Evolutionary conservation across 2,888 invertebrate species (phyloP), one percentile per base, ranked within the genome.

Genomic region (Timandra comae): DNA sequence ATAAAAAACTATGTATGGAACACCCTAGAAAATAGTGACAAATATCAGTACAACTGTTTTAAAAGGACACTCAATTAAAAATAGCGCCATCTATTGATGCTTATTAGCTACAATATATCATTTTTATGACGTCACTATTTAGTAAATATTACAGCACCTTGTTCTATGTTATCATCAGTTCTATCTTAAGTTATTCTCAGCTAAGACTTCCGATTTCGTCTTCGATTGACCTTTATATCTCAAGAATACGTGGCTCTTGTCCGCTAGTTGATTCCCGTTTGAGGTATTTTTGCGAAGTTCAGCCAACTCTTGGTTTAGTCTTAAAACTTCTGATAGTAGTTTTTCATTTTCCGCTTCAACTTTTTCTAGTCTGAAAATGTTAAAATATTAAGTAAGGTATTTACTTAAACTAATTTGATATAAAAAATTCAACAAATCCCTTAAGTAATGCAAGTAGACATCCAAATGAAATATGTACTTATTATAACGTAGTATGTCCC

Each of bases 201-300:
- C 75, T 84, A 82, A 50, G 78, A 77, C 43, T 76, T 82, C n/a
- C n/a, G n/a, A n/a, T n/a, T n/a, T n/a, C n/a, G n/a, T n/a, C n/a
- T n/a, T n/a, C n/a, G n/a, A n/a, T 49, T 78, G 68, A 1, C 67
- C 67, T 38, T 80, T 80, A 1, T 71, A 60, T 54, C 72, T 63
- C 25, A 70, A 68, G 21, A 72, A 56, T 24, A 79, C 78, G 55
- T 91, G 87, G 35, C 91, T 91, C 56, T 91, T 90, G 48, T 90
- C 89, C 11, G 89, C 88, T 20, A 93, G 68, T 44, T 93, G 89
- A 35, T 89, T 88, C 47, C 79, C 55, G 57, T 95, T 87, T 24
- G 91, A 86, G 27, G 88, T 79, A 66, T 96, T 94, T 48, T 91
- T 89, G 60, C 93, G 91, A 26, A 95, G 77, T 49, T 91, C 91